Base-by-base conservation (phyloP, 2,888 invertebrate genomes). In the Tetheella fluctuosa region DNA sequence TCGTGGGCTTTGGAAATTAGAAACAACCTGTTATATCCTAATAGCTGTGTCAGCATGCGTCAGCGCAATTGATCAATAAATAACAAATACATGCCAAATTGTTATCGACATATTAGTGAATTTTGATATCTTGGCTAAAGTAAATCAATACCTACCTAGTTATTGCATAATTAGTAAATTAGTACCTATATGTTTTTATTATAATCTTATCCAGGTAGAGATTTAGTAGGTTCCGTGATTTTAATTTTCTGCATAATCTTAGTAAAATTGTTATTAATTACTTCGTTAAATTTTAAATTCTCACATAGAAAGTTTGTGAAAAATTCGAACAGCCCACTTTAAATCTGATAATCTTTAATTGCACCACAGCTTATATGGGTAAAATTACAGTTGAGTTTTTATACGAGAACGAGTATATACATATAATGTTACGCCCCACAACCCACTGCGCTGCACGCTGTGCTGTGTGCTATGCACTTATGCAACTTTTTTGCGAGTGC, bases 401-500 rank as follows among this genome's bases (percentile, higher is more conserved):
- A 20, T 17, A 53, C 48, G 48, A 20, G 48, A 52, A 23, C 56
- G 8, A 23, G 5, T 25, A n/a, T 52, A 15, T 39, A 17, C 25
- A 42, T 42, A 42, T 48, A 55, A 55, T 57, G 68, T 67, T 72
- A 66, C 71, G 65, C 60, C 34, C 59, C 61, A 62, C 62, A 64
- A 67, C 61, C 69, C 69, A 67, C 59, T 69, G 66, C 69, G 64
- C 59, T 37, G 68, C 65, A n/a, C n/a, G n/a, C n/a, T n/a, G n/a
- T n/a, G n/a, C n/a, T n/a, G n/a, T n/a, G n/a, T n/a, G 65, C 61
- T 61, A 62, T 73, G 73, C 72, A 72, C 73, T 86, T 86, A 80
- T 82, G 85, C 80, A 87, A 86, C 74, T 77, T 84, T 82, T 87
- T 83, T 79, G 79, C 76, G 69, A 76, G 73, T 71, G 73, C 72